Conservation (phyloP, 2,888 invertebrate genomes). For the Stenodera caucasica region DNA sequence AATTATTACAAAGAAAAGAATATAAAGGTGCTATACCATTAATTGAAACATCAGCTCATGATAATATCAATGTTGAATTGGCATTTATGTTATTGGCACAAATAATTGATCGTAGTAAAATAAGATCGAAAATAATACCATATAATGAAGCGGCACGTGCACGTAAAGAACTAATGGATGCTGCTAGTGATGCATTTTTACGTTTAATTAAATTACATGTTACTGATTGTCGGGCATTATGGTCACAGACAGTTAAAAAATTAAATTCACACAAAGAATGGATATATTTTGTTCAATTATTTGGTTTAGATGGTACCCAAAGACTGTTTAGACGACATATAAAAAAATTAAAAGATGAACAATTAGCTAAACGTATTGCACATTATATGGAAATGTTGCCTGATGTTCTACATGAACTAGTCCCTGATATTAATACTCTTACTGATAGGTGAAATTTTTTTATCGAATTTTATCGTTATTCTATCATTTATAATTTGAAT, state of each 20-base stretch:
- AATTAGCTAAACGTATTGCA: conserved; percentile 73
- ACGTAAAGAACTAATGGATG: conserved; percentile 85
- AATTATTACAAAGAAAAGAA: conserved; percentile 85
- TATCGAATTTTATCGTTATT: too few relatives aligned
- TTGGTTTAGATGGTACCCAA: conserved; percentile 64
- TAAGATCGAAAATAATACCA: conserved; percentile 67
- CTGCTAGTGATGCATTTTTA: conserved; percentile 88
- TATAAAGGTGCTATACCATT: conserved; percentile 86
- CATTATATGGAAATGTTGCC: conserved; percentile 78
- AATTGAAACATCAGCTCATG: conserved; percentile 93
- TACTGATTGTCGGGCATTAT: conserved; percentile 79
- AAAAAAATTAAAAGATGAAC: conserved; percentile 79
- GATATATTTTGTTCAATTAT: conserved; percentile 84
- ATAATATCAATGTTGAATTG: conserved; percentile 93
- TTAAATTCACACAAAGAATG: conserved; percentile 87
- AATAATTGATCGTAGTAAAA: conserved; percentile 88
- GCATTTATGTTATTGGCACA: conserved; percentile 90
- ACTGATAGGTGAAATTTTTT: conserved; percentile 59
- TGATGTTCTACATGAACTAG: conserved; percentile 73
- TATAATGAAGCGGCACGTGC: conserved; percentile 84
- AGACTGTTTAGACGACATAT: conserved; percentile 77
- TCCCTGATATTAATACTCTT: conserved; percentile 73
- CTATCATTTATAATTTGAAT: conserved; percentile 13
- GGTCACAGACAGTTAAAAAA: conserved; percentile 85
- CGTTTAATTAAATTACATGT: conserved; percentile 83